Base-by-base conservation (phyloP, 2,113 vertebrate genomes). In the Oncorhynchus nerka region DNA sequence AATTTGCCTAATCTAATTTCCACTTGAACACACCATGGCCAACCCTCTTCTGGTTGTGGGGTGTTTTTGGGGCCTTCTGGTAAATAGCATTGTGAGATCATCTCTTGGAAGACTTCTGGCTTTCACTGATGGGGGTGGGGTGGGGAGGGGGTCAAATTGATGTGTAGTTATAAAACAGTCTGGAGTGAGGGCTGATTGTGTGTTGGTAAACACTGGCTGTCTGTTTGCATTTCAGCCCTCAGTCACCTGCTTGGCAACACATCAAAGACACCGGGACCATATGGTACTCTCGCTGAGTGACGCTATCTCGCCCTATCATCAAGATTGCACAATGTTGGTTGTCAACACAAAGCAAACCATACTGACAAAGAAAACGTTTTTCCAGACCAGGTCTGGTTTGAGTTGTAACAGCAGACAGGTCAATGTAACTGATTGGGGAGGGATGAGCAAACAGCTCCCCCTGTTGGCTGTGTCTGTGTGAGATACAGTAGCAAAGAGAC, bases 1-100 rank as follows among this genome's bases (percentile, higher is more conserved):
- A 13, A 89, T 89, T 84, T 82, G 68, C 68, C 74, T 82, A 81
- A 85, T 86, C 75, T 75, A 68, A 81, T 87, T 86, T 77, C 71
- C 70, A 79, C 75, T 77, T 61, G 55, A 61, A 71, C 68, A 34
- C 74, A 73, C 64, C 64, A 20, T 71, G 65, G 80, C 72, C 62
- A 74, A 74, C 67, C 77, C 6, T 0, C 13, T n/a, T 64, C 64
- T 75, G 73, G 74, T 61, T 0, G 0, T 68, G 22, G 74, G 72
- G 71, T 80, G 76, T 80, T 16, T 34, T 22, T 13, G 59, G 11
- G 62, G 66, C 12, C 71, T 16, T 6, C 65, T 73, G 75, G 45
- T 62, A 72, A 48, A 78, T 19, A 64, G 3, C 22, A 32, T 12
- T 4, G 59, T 61, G 49, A 75, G 32, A 24, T 71, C 48, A 75